Base-by-base conservation (phyloP, 2,113 vertebrate genomes). In the Brachirus orientalis region DNA sequence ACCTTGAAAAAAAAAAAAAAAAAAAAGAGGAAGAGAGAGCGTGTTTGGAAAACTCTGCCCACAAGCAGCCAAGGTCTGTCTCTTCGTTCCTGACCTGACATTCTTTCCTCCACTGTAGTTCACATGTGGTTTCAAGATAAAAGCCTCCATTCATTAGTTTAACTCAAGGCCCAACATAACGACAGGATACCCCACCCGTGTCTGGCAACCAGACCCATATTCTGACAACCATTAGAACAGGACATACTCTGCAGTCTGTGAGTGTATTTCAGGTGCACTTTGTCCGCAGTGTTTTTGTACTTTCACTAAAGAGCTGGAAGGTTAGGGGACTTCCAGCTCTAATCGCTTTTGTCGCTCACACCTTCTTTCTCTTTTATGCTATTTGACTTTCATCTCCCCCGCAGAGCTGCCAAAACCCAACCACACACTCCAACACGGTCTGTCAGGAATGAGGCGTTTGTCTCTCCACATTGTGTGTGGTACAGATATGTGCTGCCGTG, bases 141-240 rank as follows among this genome's bases (percentile, higher is more conserved):
- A 91, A 87, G 85, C 85, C 61, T 85, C 78, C 82, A 91, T 91
- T 91, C 90, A 91, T 90, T 81, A 88, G 75, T 64, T 61, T 53
- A n/a, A 71, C 60, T 55, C 36, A 77, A 68, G 51, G 75, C 75
- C 70, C 58, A 8, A 12, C 51, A 18, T 57, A 79, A 83, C 46
- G 72, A 77, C 84, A 90, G 86, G 90, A 90, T 84, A 82, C 84
- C 86, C 87, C 88, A 78, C 87, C 90, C 87, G 72, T 55, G 82
- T 86, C 83, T 85, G 82, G 78, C 54, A 58, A 28, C 56, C 50
- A 16, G 66, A 40, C 48, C 53, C 84, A 72, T 78, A 75, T 83
- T 86, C 82, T 44, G n/a, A n/a, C n/a, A 76, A 47, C 63, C 38
- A 0, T 16, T 76, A 17, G 40, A 22, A 20, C 38, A 52, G 41